A percentile compares a stretch with the other conserved stretches of the same genome.
Evolutionary conservation across 1,140 invertebrate species (phyloP).

Genomic region (Meloidogyne hapla): DNA sequence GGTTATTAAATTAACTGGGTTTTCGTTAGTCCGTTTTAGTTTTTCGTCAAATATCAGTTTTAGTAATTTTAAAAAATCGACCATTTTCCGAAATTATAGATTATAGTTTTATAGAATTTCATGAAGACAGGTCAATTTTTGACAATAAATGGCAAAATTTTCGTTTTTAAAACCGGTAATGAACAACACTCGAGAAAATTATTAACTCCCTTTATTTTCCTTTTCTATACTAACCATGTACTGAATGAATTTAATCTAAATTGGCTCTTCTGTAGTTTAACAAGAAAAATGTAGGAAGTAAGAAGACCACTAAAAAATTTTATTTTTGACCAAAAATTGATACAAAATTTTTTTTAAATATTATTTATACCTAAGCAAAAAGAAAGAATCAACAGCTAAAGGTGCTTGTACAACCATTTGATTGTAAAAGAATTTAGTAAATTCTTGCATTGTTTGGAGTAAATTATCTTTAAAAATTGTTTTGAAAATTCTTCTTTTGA

Average conservation of each 20-base stretch:
- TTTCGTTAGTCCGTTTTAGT: no score
- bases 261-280: conserved; percentile 44
- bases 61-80: no score
- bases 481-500: background rate
- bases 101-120: no score
- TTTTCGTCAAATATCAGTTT: no score
- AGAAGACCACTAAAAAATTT: conserved; percentile 57
- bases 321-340: background rate
- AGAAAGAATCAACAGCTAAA: conserved; percentile 62
- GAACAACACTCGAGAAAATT: no score
- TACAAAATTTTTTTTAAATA: no score
- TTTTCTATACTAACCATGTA: conserved; percentile 32
- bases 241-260: conserved; percentile 32
- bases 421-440: conserved; percentile 62
- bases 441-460: conserved; percentile 57
- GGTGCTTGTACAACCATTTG: conserved; percentile 63
- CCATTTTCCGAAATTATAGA: no score
- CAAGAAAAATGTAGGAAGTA: conserved; percentile 59
- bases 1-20: no score
- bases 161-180: no score
- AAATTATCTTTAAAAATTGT: conserved; percentile 49
- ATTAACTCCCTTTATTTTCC: no score
- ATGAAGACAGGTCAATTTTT: no score
- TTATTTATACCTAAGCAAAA: conserved; percentile 54
- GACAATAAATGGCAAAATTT: no score